Evolutionary conservation across 1,140 invertebrate genomes (phyloP).

Genomic region (Rhyzopertha dominica): DNA sequence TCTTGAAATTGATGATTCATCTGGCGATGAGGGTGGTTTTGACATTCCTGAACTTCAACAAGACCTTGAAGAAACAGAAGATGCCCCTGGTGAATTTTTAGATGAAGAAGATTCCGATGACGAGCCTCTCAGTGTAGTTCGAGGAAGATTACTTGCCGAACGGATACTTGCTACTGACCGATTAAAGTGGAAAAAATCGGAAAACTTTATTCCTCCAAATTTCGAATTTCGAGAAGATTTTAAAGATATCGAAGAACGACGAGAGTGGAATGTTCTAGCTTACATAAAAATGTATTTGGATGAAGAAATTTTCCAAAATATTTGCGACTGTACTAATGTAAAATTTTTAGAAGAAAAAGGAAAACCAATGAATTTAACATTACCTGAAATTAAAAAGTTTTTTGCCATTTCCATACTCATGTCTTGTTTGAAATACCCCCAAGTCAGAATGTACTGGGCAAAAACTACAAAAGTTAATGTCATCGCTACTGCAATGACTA

Average conservation of each 20-base stretch:
- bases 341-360: conserved; percentile 17
- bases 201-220: conserved; percentile 10
- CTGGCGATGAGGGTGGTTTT: too few species aligned
- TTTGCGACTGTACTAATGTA: conserved; percentile 21
- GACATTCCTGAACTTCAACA: too few species aligned
- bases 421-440: conserved; percentile 23
- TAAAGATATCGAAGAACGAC: conserved; percentile 10
- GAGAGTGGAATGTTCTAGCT: conserved; percentile 8
- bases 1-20: too few species aligned
- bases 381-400: conserved; percentile 19
- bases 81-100: too few species aligned
- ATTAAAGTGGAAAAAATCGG: conserved; percentile 6
- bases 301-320: conserved; percentile 18
- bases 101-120: too few species aligned
- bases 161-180: too few species aligned
- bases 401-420: conserved; percentile 19
- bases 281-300: conserved; percentile 17
- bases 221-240: conserved; percentile 9
- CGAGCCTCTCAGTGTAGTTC: conserved; percentile 12
- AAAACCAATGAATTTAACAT: conserved; percentile 18
- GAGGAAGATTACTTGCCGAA: conserved; percentile 9
- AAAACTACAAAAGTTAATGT: background rate
- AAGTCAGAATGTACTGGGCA: conserved; percentile 22
- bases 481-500: background rate
- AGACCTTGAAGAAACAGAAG: too few species aligned